Evolutionary conservation across 1,140 invertebrate genomes (phyloP), one percentile per base, ranked within the genome.

Genomic region (Nilaparvata lugens): DNA sequence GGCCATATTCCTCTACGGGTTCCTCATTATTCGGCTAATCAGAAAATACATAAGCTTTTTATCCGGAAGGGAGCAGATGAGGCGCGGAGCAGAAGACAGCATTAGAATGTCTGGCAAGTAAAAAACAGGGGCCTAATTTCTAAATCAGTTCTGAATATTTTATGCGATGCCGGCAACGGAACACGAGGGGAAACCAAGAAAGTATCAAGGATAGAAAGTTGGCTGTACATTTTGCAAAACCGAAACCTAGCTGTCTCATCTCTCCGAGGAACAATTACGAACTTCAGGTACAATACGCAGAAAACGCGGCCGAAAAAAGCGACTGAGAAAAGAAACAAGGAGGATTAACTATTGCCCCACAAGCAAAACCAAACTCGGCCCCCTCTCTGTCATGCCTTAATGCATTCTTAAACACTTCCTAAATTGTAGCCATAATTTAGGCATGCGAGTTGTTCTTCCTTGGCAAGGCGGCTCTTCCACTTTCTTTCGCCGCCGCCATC

Each of bases 81-180:
- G 31, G 13, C 31, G 31, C 2, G 31, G 31, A 35, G 31, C 31
- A 35, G 31, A 35, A 35, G 31, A 35, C 31, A 35, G 31, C 31
- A 35, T 35, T 35, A 35, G 31, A 35, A 35, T 48, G 21, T 48
- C 45, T 23, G 21, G 21, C 45, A 48, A 48, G 45, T 23, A 48
- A 5, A 48, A 48, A 19, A 48, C 21, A 48, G 45, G 21, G 45
- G 45, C 16, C 45, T 48, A 48, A 48, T 48, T 48, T 48, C 45
- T 48, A 48, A 48, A 48, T 48, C 45, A 48, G 45, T 48, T 48
- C 21, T 48, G 45, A 48, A 48, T 48, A 48, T 48, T 48, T 48
- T 48, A 48, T 48, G 45, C 21, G 21, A 3, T 19, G 9, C n/a
- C n/a, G 38, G 38, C 9, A 40, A n/a, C n/a, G 25, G 25, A 28